These are phyloP conservation scores for Leptodactylus fallax DNA, from an alignment of 2,797 vertebrate species.

Conservation along the genomic window DNA sequence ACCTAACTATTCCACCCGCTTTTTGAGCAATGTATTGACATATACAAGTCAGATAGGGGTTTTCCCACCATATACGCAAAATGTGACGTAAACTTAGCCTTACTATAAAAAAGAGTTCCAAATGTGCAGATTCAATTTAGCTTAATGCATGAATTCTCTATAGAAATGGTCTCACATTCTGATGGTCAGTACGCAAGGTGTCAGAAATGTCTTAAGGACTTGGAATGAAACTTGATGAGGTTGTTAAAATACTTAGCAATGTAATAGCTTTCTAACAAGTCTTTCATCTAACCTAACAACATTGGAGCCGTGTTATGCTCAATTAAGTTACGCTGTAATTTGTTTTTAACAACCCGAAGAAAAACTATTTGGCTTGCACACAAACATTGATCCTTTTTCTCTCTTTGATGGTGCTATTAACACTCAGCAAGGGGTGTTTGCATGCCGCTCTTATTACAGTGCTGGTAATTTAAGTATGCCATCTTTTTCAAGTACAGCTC, in stretches of 20 bases:
- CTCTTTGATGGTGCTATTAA: conserved; percentile 30
- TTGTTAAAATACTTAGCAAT: conserved; percentile 24
- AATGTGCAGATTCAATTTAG: neutral
- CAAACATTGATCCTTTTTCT: conserved; percentile 38
- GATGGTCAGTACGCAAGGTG: neutral
- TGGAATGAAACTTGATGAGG: conserved; percentile 11
- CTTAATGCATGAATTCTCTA: neutral
- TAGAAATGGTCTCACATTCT: neutral
- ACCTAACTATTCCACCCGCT: too few relatives aligned
- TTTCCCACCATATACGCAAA: neutral
- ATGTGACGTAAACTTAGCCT: neutral
- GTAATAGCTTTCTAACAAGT: conserved; percentile 24
- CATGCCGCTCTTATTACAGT: conserved; percentile 30
- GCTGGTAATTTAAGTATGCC: neutral
- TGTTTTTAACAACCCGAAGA: conserved; percentile 51
- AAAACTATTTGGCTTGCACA: conserved; percentile 52
- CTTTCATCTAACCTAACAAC: conserved; percentile 46
- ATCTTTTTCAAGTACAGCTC: neutral
- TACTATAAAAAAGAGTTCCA: neutral
- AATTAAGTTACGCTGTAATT: conserved; percentile 45
- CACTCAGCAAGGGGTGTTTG: conserved; percentile 36
- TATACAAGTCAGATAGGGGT: too few relatives aligned
- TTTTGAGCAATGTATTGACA: too few relatives aligned
- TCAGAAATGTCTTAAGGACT: conserved; percentile 16
- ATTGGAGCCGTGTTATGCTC: conserved; percentile 35